phyloP scores from a whole-genome alignment of 2,888 invertebrate genomes.

The Agrochola litura region DNA sequence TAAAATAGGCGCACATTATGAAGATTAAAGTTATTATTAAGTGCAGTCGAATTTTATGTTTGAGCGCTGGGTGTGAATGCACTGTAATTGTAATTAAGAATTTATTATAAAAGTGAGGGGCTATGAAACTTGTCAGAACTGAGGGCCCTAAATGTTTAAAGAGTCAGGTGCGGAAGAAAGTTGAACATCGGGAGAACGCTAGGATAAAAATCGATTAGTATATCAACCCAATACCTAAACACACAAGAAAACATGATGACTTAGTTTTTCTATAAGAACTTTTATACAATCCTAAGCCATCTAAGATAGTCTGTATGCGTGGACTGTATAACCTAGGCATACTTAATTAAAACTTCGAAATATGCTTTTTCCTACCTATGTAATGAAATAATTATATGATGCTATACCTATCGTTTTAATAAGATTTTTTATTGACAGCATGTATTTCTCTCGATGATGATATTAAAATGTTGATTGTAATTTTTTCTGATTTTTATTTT shows the following conservation, averaged over 20 bases:
- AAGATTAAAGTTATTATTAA: conserved; percentile 44
- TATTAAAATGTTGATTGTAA: conserved; percentile 63
- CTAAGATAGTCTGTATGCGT: conserved; percentile 15
- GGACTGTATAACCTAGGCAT: conserved; percentile 9
- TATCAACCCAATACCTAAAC: conserved; percentile 4
- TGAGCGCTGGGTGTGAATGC: conserved; percentile 50
- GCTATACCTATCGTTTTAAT: conserved; percentile 24
- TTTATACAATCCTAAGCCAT: conserved; percentile 22
- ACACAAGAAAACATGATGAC: conserved; percentile 1
- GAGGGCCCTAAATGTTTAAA: conserved; percentile 13
- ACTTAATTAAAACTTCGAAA: conserved; percentile 35
- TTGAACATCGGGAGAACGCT: conserved; percentile 47
- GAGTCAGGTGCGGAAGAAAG: conserved; percentile 6
- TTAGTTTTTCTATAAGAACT: conserved; percentile 23
- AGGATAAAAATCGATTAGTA: conserved; percentile 8
- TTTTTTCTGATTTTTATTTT: conserved; percentile 16
- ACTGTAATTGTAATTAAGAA: conserved; percentile 44
- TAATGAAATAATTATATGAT: conserved; percentile 31
- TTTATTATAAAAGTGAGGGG: conserved; percentile 24
- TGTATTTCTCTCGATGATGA: conserved; percentile 66
- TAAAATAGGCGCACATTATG: conserved; percentile 44
- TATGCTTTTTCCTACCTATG: conserved; percentile 19
- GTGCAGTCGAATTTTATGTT: conserved; percentile 49
- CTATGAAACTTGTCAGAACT: conserved; percentile 8
- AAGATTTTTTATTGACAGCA: conserved; percentile 46